Evolutionary conservation across 2,888 invertebrate species (phyloP).

Genomic region (Strigamia transsilvanica): DNA sequence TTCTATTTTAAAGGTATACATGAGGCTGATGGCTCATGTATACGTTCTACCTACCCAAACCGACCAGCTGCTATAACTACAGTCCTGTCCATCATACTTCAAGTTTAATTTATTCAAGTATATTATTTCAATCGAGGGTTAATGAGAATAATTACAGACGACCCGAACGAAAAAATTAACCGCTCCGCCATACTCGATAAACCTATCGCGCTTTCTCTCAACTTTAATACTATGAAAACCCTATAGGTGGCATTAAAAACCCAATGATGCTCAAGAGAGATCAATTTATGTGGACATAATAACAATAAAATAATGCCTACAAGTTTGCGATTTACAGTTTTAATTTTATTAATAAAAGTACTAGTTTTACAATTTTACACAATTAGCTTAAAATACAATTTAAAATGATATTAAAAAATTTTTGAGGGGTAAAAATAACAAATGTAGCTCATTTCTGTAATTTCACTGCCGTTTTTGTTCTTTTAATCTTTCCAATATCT

Average conservation of each 20-base stretch:
- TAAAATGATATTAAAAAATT: background rate
- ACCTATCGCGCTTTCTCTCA: background rate
- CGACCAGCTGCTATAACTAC: constrained; percentile 8
- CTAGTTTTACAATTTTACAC: no score
- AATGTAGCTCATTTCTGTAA: background rate
- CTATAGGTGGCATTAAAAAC: background rate
- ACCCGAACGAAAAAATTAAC: constrained; percentile 1
- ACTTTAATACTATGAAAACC: background rate
- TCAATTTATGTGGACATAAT: no score
- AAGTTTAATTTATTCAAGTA: background rate
- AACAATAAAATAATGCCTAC: no score
- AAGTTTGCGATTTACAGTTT: no score
- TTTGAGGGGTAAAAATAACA: background rate
- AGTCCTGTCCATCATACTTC: background rate
- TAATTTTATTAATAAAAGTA: no score
- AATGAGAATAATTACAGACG: background rate
- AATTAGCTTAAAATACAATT: background rate
- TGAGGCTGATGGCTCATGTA: background rate
- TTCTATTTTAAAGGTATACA: background rate
- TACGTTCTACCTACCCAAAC: constrained; percentile 7
- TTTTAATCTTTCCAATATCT: background rate
- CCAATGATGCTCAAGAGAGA: background rate
- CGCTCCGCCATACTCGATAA: constrained; percentile 15
- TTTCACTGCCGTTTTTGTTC: background rate
- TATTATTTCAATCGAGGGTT: constrained; percentile 5